Evolutionary conservation across 2,113 vertebrate species (phyloP), one percentile per base, ranked within the genome.

Genomic region (Rhynchomys soricoides): DNA sequence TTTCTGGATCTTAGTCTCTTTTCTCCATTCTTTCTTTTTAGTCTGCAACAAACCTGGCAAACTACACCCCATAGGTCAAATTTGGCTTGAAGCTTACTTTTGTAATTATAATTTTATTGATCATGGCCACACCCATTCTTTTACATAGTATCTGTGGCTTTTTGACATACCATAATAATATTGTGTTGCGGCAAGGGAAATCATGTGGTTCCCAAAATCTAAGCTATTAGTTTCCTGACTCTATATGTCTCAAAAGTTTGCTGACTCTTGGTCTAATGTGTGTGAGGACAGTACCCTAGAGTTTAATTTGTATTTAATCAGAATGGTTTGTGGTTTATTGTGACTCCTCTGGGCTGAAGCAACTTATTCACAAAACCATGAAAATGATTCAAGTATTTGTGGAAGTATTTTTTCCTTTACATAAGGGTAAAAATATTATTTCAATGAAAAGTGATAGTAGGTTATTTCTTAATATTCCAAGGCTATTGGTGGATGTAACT

Each of bases 381-480:
- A 78, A 74, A 50, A 66, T 75, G 64, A 90, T 87, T 86, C 95
- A 94, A 86, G 22, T 81, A 78, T 87, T 91, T 90, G 52, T 85
- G 48, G 15, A 95, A 96, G 73, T 78, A 74, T 89, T 62, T 83
- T 90, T 94, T 90, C 82, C 82, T 95, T 62, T 82, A 43, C 52
- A 75, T 17, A 43, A 93, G 12, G 17, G 48, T 86, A 83, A 95
- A 87, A 64, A 74, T 86, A 92, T 96, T 57, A 79, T 89, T 93
- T 92, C 86, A 90, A 15, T 87, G 78, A 89, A 95, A 92, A 91
- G 86, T 40, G 52, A 86, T 94, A 50, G 83, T 95, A 93, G 87
- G 55, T 11, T 92, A 57, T 93, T 79, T 96, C 78, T 95, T 91
- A 93, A 75, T 95, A 93, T 95, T 96, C 43, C 79, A 83, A 90